Evolutionary conservation across 2,797 vertebrate species (phyloP).

Genomic region (Pseudomugil gertrudae): DNA sequence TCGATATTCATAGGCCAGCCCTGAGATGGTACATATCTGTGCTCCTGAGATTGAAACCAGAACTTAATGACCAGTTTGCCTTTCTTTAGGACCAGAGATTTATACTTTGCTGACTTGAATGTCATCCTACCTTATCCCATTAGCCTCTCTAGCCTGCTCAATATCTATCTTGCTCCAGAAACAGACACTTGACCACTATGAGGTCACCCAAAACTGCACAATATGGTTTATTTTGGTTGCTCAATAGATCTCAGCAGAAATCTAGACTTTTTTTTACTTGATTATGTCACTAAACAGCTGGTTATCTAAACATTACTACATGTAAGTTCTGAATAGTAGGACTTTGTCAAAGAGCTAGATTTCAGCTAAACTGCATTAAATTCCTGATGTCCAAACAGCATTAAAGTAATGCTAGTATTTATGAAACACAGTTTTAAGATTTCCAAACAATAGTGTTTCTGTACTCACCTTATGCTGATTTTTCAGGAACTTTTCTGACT

Average conservation of each 20-base stretch:
- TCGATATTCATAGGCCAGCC: too few relatives aligned
- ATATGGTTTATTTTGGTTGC: background rate
- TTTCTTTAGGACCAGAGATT: background rate
- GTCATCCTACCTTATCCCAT: background rate
- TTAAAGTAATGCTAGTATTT: background rate
- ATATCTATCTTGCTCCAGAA: background rate
- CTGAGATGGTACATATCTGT: background rate
- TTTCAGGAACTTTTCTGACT: conserved; percentile 82
- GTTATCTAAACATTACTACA: background rate
- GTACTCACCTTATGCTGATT: conserved; percentile 79
- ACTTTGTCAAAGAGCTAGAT: background rate
- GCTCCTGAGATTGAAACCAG: background rate
- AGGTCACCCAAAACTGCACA: background rate
- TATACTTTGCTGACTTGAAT: background rate
- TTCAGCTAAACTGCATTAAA: background rate
- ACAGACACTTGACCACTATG: too few relatives aligned
- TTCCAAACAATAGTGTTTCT: background rate
- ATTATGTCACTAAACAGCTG: background rate
- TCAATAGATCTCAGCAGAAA: background rate
- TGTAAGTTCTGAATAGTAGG: background rate
- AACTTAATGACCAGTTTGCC: background rate
- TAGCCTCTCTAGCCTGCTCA: background rate
- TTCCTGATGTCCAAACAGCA: background rate
- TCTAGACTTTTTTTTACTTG: background rate
- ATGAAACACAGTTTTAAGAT: background rate